Percentiles rank a stretch among this genome's conserved stretches.
Conservation (phyloP, 1,140 invertebrate species). For the Bemisia tabaci region DNA sequence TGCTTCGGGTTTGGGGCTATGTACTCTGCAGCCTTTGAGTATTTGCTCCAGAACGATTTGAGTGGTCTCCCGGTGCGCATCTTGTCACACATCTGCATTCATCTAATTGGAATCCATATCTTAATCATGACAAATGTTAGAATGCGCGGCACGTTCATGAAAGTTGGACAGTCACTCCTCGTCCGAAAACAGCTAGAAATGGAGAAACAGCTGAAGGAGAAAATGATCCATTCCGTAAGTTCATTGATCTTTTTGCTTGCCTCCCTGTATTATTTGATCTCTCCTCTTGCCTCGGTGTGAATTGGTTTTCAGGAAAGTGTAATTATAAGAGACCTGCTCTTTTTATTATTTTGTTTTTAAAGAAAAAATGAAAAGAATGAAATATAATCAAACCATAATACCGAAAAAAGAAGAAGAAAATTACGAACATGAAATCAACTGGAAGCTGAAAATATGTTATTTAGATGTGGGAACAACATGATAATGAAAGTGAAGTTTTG, state of each 20-base stretch:
- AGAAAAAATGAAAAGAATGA: no score
- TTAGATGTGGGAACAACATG: no score
- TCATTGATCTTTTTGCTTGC: not conserved
- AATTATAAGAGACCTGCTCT: no score
- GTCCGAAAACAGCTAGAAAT: conserved; percentile 76
- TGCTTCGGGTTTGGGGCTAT: conserved; percentile 57
- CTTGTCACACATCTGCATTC: conserved; percentile 74
- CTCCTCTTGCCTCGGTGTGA: not conserved
- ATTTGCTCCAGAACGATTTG: conserved; percentile 17
- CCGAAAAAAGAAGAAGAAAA: no score
- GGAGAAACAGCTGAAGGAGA: conserved; percentile 88
- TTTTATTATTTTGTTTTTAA: no score
- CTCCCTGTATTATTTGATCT: not conserved
- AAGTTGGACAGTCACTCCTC: conserved; percentile 81
- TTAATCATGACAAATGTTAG: conserved; percentile 83
- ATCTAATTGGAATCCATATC: conserved; percentile 84
- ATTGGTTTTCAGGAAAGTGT: no score
- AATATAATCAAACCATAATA: no score
- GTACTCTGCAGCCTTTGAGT: conserved; percentile 75
- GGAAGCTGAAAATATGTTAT: no score
- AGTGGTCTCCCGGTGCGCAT: conserved; percentile 47
- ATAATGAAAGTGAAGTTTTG: no score
- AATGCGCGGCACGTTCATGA: conserved; percentile 91
- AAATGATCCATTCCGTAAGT: conserved; percentile 78
- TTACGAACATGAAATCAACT: no score